Percentiles rank a stretch among this genome's conserved stretches.
Conservation (phyloP, 2,113 vertebrate species). For the Triplophysa dalaica region DNA sequence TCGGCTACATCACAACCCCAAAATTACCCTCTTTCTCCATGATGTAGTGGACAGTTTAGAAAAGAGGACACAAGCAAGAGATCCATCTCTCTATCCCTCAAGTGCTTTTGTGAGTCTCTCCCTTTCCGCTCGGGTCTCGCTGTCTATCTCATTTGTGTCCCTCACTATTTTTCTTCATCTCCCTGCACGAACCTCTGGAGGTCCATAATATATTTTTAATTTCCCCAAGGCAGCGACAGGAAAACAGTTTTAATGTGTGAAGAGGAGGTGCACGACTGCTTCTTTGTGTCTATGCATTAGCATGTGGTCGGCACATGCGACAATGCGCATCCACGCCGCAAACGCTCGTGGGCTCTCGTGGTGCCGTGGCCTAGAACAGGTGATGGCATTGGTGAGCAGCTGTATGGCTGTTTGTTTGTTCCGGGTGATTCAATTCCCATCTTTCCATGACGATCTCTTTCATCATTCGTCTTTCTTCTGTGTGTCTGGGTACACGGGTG, state of each 20-base stretch:
- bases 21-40: conserved; percentile 39
- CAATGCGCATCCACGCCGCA: conserved; percentile 29
- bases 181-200: conserved; percentile 72
- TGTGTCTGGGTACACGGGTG: conserved; percentile 20
- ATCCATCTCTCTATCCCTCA: conserved; percentile 56
- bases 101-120: conserved; percentile 41
- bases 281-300: conserved; percentile 43
- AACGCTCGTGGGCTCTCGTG: background rate
- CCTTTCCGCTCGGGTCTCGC: conserved; percentile 50
- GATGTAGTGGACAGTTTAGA: conserved; percentile 53
- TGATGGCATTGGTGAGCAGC: conserved; percentile 60
- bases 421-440: conserved; percentile 48
- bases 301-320: conserved; percentile 15
- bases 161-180: conserved; percentile 59
- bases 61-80: conserved; percentile 51
- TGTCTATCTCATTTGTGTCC: conserved; percentile 52
- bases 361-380: conserved; percentile 48
- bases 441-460: conserved; percentile 47
- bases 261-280: conserved; percentile 52
- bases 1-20: conserved; percentile 33
- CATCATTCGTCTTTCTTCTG: conserved; percentile 35
- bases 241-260: conserved; percentile 75
- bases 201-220: conserved; percentile 82
- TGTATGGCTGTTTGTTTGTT: conserved; percentile 54
- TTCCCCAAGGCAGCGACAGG: conserved; percentile 78